A percentile compares a stretch with the other conserved stretches of the same genome.
Evolutionary conservation across 2,888 invertebrate species (phyloP).

Genomic region (Candidula unifasciata): DNA sequence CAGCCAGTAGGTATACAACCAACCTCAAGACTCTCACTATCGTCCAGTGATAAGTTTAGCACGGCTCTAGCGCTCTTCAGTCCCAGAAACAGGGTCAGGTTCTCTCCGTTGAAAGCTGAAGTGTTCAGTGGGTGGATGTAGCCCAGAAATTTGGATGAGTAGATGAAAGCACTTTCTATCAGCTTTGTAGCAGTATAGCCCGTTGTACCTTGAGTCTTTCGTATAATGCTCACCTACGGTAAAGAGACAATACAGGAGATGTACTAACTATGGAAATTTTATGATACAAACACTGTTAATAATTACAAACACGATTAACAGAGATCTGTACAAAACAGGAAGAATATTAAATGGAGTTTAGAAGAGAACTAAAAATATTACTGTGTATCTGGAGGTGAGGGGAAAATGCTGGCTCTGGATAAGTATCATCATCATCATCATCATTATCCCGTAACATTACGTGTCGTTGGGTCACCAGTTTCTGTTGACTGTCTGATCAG

Average conservation of each 20-base stretch:
- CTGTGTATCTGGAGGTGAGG: too few species aligned
- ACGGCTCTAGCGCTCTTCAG: conserved; percentile 55
- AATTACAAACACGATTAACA: too few species aligned
- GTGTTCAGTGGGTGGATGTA: conserved; percentile 86
- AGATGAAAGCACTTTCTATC: conserved; percentile 56
- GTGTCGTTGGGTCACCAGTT: too few species aligned
- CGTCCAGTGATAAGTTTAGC: conserved; percentile 65
- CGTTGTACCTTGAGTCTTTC: conserved; percentile 89
- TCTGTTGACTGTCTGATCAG: too few species aligned
- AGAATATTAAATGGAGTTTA: too few species aligned
- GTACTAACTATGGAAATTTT: too few species aligned
- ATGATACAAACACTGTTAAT: too few species aligned
- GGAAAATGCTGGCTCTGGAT: too few species aligned
- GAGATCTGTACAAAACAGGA: too few species aligned
- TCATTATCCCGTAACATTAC: too few species aligned
- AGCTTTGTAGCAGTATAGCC: conserved; percentile 81
- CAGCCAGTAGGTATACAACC: background rate
- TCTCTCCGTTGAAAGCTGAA: conserved; percentile 53
- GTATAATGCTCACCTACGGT: conserved; percentile 86
- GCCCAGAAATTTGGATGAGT: conserved; percentile 81
- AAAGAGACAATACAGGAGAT: conserved; percentile 24
- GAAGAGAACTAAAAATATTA: too few species aligned
- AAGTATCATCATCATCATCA: too few species aligned
- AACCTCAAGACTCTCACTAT: conserved; percentile 57
- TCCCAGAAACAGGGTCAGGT: conserved; percentile 59